These are phyloP conservation scores for Tichodroma muraria DNA, from an alignment of 2,113 vertebrate species.

Conservation along the genomic window DNA sequence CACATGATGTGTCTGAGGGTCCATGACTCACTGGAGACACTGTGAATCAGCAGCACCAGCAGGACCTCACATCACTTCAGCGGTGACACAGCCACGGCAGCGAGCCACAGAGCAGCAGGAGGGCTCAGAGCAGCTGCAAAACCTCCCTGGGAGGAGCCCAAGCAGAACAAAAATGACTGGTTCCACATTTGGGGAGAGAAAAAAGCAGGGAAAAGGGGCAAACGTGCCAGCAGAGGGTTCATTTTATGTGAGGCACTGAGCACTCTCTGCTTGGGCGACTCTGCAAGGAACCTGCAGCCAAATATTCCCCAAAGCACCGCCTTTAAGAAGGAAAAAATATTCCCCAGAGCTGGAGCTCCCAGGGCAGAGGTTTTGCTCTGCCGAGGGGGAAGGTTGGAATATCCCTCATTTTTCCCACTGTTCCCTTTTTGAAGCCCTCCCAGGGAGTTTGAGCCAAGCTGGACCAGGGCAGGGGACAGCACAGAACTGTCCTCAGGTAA, in stretches of 20 bases:
- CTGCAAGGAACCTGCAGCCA: background rate
- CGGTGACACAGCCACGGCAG: background rate
- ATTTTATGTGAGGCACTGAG: background rate
- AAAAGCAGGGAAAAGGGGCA: background rate
- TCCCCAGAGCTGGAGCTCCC: rapidly evolving
- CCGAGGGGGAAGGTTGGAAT: background rate
- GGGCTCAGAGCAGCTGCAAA: background rate
- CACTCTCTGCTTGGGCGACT: background rate
- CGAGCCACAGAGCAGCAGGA: background rate
- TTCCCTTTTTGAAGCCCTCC: background rate
- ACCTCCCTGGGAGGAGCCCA: background rate
- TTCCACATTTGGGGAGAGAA: no score
- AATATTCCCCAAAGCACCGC: background rate
- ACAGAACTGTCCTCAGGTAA: background rate
- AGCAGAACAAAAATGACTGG: background rate
- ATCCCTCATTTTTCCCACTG: background rate
- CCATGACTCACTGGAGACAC: background rate
- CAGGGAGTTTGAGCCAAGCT: background rate
- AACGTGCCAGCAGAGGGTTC: rapidly evolving
- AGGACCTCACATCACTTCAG: background rate
- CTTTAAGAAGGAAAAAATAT: no score
- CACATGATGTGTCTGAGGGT: background rate
- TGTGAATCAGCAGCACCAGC: background rate
- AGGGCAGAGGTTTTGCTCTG: background rate
- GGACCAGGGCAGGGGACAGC: background rate